Base-by-base conservation (phyloP, 1,140 invertebrate genomes). In the Berghia stephanieae region DNA sequence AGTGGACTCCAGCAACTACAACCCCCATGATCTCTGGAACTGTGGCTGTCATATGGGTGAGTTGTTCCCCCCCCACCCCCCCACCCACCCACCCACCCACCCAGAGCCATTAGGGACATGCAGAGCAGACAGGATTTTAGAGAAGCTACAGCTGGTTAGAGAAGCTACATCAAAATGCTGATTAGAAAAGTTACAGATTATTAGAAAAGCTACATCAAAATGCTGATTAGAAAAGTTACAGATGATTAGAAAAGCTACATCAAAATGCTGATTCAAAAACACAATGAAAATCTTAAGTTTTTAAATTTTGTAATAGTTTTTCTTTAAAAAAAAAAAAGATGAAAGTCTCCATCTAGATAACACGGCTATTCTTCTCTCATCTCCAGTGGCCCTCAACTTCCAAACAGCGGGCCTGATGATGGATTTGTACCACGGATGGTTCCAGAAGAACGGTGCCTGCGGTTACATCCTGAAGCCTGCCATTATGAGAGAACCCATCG, bases 381-480 rank as follows among this genome's bases (percentile, higher is more conserved):
- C 82, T 82, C 8, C 84, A 92, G 91, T 91, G 79, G 90, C 92
- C 16, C 79, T 93, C 18, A 92, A 93, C 83, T 92, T 91, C 80
- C 92, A 93, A 84, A 92, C 91, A 4, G 85, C 88, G 34, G 91
- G 91, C 63, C 84, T 91, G 34, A 87, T 91, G 78, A 92, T 91
- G 86, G 90, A 92, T 81, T 84, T 92, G 36, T 91, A 93, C 83
- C 87, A 91, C 80, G 92, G 92, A 0, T 90, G 90, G 80, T 94
- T 94, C 85, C 76, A 84, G 3, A 68, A 90, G 43, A 94, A 94
- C 86, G 93, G 93, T 49, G 88, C 85, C 21, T 94, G 93, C 88
- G 93, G 93, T 4, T 94, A 92, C 86, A 91, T 94, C 0, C 83
- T 94, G 13, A 94, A 94, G 84, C 93, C 93, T 18, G 84, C 89